A percentile compares a stretch with the other conserved stretches of the same genome.
Conservation (phyloP, 2,797 vertebrate genomes). For the Scleropages formosus region DNA sequence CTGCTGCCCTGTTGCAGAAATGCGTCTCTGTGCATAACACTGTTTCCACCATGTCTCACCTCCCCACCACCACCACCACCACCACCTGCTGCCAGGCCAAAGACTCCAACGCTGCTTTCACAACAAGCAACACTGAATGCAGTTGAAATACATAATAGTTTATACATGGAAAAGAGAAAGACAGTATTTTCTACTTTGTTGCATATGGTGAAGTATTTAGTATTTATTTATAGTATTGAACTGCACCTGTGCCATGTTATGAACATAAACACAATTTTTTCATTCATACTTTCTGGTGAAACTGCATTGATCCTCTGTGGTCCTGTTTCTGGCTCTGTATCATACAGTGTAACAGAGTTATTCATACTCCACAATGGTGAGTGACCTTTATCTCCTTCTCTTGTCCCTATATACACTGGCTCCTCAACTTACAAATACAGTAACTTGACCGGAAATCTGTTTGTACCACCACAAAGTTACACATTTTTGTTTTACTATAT, state of each 20-base stretch:
- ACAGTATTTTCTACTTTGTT: conserved; percentile 9
- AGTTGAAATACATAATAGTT: conserved; percentile 11
- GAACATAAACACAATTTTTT: conserved; percentile 19
- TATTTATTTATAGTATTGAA: conserved; percentile 11
- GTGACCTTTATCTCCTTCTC: background rate
- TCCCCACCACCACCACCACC: background rate
- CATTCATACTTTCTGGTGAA: conserved; percentile 11
- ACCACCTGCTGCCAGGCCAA: background rate
- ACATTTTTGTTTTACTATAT: no score
- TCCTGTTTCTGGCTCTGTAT: no score
- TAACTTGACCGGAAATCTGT: no score
- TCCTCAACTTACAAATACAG: no score
- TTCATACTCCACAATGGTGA: background rate
- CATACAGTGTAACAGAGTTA: background rate
- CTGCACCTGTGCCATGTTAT: conserved; percentile 2
- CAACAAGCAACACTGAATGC: background rate
- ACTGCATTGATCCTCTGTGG: conserved; percentile 12
- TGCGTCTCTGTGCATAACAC: background rate
- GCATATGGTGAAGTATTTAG: background rate
- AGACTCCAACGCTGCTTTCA: background rate
- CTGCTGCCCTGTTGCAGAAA: no score
- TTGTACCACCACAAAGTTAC: no score
- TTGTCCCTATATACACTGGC: no score
- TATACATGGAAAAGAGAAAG: background rate
- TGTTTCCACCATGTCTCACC: background rate